These are phyloP conservation scores for Drosophila ambigua DNA, from an alignment of 1,140 invertebrate genomes.

Conservation along the genomic window DNA sequence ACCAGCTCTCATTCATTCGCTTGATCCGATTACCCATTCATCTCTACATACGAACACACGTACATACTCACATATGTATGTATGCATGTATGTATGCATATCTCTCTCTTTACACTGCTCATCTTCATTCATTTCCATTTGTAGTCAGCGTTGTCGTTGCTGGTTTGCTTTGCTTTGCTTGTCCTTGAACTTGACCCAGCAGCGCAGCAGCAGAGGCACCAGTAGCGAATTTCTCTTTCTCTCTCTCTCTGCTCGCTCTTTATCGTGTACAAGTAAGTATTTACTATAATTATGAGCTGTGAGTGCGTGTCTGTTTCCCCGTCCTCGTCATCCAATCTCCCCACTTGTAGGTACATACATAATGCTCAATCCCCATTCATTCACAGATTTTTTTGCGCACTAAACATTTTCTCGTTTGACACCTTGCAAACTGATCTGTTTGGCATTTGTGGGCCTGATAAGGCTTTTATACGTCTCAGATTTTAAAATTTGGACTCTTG, in stretches of 20 bases:
- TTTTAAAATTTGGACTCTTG: constrained; percentile 21
- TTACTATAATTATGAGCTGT: constrained; percentile 71
- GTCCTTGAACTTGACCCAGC: constrained; percentile 79
- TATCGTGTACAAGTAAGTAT: constrained; percentile 55
- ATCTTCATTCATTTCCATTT: constrained; percentile 64
- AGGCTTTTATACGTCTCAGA: constrained; percentile 26
- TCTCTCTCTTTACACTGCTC: constrained; percentile 24
- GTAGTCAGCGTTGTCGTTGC: constrained; percentile 19
- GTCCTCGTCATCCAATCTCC: constrained; percentile 15
- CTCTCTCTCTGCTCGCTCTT: constrained; percentile 30
- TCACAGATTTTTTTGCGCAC: constrained; percentile 54
- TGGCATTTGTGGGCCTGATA: constrained; percentile 44
- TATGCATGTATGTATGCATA: not conserved
- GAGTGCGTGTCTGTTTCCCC: constrained; percentile 15
- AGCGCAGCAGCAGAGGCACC: constrained; percentile 44
- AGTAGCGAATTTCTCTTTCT: too few species aligned
- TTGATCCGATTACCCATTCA: constrained; percentile 4
- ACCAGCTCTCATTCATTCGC: constrained; percentile 4
- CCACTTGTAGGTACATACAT: not conserved
- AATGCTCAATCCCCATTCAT: constrained; percentile 52
- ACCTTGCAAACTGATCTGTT: constrained; percentile 48
- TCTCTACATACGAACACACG: too few species aligned
- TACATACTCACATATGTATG: constrained; percentile 1
- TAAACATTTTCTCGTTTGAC: constrained; percentile 52
- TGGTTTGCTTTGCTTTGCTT: constrained; percentile 29